Conservation (phyloP, 2,888 invertebrate species). For the Apoda limacodes region DNA sequence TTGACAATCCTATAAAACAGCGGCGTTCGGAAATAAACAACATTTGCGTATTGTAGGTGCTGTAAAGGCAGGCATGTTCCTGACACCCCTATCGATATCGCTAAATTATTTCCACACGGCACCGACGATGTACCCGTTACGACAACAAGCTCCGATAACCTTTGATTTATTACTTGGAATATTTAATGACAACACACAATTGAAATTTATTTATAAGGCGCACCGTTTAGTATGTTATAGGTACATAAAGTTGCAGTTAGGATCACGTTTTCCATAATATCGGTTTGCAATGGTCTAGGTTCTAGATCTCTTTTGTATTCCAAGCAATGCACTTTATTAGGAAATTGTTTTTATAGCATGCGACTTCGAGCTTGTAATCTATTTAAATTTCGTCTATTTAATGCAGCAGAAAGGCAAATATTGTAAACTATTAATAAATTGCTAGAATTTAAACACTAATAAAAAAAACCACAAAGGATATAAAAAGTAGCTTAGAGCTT, state of each 20-base stretch:
- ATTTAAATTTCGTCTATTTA: no score
- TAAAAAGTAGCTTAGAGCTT: no score
- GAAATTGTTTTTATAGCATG: no score
- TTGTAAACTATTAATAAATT: no score
- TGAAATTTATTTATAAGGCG: slow-evolving; percentile 62
- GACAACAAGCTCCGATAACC: slow-evolving; percentile 52
- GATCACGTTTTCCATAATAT: slow-evolving; percentile 49
- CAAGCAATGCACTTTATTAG: no score
- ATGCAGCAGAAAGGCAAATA: no score
- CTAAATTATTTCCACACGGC: slow-evolving; percentile 53
- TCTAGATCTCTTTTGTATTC: slow-evolving; percentile 47
- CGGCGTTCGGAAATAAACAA: no score
- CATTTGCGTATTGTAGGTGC: slow-evolving; percentile 11
- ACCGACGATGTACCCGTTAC: slow-evolving; percentile 51
- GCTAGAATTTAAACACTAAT: no score
- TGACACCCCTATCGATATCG: slow-evolving; percentile 46
- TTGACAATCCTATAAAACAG: no score
- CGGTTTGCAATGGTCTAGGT: slow-evolving; percentile 35
- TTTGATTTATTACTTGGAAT: slow-evolving; percentile 63
- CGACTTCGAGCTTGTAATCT: no score
- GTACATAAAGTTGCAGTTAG: slow-evolving; percentile 59
- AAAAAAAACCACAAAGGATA: no score
- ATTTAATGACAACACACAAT: slow-evolving; percentile 65
- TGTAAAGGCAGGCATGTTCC: slow-evolving; percentile 28
- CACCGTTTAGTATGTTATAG: slow-evolving; percentile 44